A percentile compares a stretch with the other conserved stretches of the same genome.
Conservation (phyloP, 2,888 invertebrate genomes). For the Macrophya alboannulata region DNA sequence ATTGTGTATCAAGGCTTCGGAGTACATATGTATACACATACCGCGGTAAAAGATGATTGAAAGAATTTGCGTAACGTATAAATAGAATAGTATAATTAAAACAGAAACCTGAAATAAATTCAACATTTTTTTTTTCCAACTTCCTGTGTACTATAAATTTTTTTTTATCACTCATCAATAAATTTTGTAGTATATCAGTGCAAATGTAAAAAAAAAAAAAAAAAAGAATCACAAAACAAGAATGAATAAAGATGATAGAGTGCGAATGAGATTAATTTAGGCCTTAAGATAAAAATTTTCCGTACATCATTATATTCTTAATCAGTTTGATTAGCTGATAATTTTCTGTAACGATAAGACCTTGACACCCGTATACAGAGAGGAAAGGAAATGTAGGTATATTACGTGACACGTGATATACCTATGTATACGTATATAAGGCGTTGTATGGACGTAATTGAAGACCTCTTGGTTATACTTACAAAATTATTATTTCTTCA, state of each 20-base stretch:
- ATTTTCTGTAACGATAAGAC: background rate
- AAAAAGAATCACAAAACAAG: background rate
- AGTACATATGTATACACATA: background rate
- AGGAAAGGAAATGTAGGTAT: background rate
- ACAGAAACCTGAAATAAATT: background rate
- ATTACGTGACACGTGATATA: constrained; percentile 34
- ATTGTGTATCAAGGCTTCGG: background rate
- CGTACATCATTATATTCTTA: background rate
- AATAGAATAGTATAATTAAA: background rate
- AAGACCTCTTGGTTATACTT: constrained; percentile 5
- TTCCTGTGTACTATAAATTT: background rate
- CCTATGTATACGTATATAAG: too few species aligned
- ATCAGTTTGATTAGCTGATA: background rate
- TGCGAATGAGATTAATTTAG: background rate
- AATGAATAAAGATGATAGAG: background rate
- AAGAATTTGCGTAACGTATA: constrained; percentile 2
- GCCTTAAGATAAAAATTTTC: background rate
- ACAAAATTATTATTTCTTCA: background rate
- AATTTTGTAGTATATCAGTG: background rate
- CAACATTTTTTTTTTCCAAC: background rate
- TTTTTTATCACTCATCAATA: background rate
- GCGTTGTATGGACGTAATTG: constrained; percentile 17
- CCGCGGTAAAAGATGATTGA: background rate
- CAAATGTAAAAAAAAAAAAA: background rate
- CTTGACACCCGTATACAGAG: background rate